Evolutionary conservation across 2,888 invertebrate genomes (phyloP), one percentile per base, ranked within the genome.

Genomic region (Epinotia brunnichana): DNA sequence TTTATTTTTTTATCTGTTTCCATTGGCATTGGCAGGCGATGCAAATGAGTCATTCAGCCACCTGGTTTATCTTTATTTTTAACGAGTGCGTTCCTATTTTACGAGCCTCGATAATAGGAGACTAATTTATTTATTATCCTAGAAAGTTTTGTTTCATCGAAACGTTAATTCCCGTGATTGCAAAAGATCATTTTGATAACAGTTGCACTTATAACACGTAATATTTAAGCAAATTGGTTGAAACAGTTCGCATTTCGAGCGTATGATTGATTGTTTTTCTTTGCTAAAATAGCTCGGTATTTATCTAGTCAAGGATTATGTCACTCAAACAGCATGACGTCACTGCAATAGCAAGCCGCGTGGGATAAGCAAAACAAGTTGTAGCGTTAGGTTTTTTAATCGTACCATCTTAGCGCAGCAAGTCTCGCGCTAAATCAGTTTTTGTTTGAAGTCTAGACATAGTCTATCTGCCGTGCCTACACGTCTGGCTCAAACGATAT

Each of bases 41-140:
- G 59, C n/a, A 70, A 48, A 64, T 87, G 87, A 88, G 68, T 90
- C 88, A 89, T 80, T 79, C 79, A 76, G 83, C 86, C 87, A 89
- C 86, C 87, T 89, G 87, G 88, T 86, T 86, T 85, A 84, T 88
- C 85, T 82, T 81, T 76, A 81, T 82, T 82, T 85, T 82, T 80
- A 82, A 82, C 83, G 82, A 81, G 81, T 82, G 78, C 82, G 76
- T 76, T 80, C 74, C 82, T 83, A 83, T 82, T 88, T 86, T 86
- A 88, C 85, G 85, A 84, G 82, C 80, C 80, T 79, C 88, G 88
- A 88, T 86, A 85, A 81, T 56, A 79, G 79, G 78, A 87, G 86
- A 86, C 87, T 87, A 88, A 89, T 35, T 35, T 9, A 9, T 29
- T 29, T 0, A 5, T 80, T 78, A 76, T 73, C 39, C 17, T 35